These are phyloP conservation scores for Hydropotes inermis DNA, from an alignment of 2,113 vertebrate species.

Conservation along the genomic window DNA sequence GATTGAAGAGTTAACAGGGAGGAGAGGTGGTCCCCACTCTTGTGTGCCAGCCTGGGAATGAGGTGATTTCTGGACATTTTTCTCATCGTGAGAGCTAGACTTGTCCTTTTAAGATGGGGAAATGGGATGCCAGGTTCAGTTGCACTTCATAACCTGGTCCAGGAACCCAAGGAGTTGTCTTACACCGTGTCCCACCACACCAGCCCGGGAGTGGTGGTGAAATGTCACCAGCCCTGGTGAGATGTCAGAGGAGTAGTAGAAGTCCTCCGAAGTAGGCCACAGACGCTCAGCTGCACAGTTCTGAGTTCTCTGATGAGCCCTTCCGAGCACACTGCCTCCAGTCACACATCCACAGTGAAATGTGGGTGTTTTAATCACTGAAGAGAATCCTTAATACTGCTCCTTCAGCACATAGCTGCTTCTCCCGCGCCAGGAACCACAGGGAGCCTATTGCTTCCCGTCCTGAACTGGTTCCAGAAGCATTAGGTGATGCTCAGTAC, in stretches of 20 bases:
- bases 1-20: neutral
- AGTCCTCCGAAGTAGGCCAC: conserved; percentile 48
- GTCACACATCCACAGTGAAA: conserved; percentile 68
- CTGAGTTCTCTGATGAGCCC: conserved; percentile 24
- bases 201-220: neutral
- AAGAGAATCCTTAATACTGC: conserved; percentile 70
- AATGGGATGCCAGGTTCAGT: neutral
- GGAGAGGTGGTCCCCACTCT: neutral
- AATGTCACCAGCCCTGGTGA: neutral
- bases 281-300: neutral
- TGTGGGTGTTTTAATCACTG: conserved; percentile 73
- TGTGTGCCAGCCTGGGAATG: neutral
- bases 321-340: conserved; percentile 19
- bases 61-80: neutral
- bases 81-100: neutral
- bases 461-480: conserved; percentile 67
- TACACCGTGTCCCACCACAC: neutral
- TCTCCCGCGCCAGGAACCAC: conserved; percentile 49
- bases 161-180: neutral
- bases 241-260: neutral
- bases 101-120: neutral
- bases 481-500: conserved; percentile 69
- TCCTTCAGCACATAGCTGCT: conserved; percentile 60
- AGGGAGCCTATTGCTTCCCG: conserved; percentile 62
- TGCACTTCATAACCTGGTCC: neutral